Conservation (phyloP, 2,113 vertebrate genomes). For the Stomatorhinus ivindoensis region DNA sequence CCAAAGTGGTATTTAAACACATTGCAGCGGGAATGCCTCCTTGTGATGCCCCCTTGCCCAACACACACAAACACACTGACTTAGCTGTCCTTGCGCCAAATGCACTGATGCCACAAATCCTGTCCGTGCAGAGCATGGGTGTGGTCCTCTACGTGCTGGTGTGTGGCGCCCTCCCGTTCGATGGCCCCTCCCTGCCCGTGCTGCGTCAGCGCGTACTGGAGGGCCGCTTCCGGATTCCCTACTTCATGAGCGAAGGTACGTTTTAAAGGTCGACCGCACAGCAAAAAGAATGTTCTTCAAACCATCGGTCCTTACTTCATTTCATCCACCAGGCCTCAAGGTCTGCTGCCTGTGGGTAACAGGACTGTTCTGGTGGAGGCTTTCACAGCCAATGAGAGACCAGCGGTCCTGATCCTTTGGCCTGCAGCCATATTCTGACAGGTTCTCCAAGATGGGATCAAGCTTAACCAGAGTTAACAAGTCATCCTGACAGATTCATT, state of each 20-base stretch:
- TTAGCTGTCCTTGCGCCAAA: too few species aligned
- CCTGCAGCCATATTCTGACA: conserved; percentile 1
- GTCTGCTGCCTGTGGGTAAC: neutral
- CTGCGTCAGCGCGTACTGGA: conserved; percentile 73
- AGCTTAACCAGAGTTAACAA: neutral
- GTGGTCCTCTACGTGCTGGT: conserved; percentile 78
- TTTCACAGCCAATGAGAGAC: neutral
- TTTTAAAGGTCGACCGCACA: neutral
- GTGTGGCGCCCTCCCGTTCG: conserved; percentile 75
- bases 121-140: conserved; percentile 67
- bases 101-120: neutral
- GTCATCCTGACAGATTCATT: neutral
- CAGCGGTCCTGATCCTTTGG: neutral
- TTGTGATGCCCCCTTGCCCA: neutral
- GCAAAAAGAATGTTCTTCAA: neutral
- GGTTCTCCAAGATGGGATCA: neutral
- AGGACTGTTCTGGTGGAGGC: neutral
- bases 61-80: too few species aligned
- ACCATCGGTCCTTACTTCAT: neutral
- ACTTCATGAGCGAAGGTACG: conserved; percentile 82
- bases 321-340: neutral
- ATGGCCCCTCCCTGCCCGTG: conserved; percentile 71
- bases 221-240: conserved; percentile 78
- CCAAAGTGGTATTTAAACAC: neutral
- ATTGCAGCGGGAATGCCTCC: neutral